Evolutionary conservation across 2,888 invertebrate species (phyloP), one percentile per base, ranked within the genome.

Genomic region (Hypercompe scribonia): DNA sequence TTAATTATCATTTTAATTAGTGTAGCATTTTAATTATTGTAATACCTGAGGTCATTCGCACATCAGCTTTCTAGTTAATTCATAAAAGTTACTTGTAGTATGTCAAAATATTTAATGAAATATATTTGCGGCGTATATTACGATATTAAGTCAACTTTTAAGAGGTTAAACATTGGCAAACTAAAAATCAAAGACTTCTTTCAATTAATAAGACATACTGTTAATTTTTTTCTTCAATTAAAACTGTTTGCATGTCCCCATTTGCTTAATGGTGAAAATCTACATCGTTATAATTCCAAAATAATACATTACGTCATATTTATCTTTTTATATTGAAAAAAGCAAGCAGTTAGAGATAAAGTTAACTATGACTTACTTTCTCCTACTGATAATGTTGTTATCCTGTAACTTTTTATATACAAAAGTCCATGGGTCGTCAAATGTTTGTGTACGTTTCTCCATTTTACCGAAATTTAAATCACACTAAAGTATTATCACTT

Each of bases 401-500:
- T 95, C 93, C 78, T 95, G 93, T 42, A 95, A 87, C 78, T 91
- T 94, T 79, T 89, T 93, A 73, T 88, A 94, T 71, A 95, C 89
- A 80, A 92, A 94, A 78, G 83, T 92, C 95, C 95, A 95, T 2
- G 93, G 93, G 79, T 95, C 95, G 18, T 90, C 87, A 24, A 86
- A 81, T 15, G 85, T 86, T 10, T 54, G 54, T 70, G 84, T 86
- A 42, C 39, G 39, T 71, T 79, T 83, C 70, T 89, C 88, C 92
- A 91, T 93, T 84, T 84, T 90, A 18, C 76, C 87, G 80, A 74
- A 39, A n/a, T 18, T 66, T 63, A 28, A 31, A 31, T 54, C 24
- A 58, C 54, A 58, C 58, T 58, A 34, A 61, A 31, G 7, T 21
- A 61, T 58, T 58, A 21, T 54, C 68, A 58, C 39, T 66, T 36